phyloP scores from a whole-genome alignment of 2,113 vertebrate species.

The Sceloporus undulatus region DNA sequence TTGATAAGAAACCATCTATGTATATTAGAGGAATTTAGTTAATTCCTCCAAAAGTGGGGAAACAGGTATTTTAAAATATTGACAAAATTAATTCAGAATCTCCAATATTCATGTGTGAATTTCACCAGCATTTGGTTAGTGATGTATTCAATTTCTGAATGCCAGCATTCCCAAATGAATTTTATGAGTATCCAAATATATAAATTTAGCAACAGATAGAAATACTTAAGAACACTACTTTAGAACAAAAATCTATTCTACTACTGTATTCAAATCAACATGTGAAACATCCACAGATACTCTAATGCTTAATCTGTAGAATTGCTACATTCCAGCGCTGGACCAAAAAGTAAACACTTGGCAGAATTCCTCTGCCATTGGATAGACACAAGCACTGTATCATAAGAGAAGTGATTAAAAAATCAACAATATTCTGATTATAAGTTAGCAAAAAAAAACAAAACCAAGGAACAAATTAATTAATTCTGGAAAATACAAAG shows the following conservation, averaged over 20 bases:
- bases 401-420: background rate
- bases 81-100: background rate
- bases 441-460: background rate
- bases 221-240: background rate
- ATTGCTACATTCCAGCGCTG: no score
- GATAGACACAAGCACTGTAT: background rate
- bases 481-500: background rate
- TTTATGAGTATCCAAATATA: background rate
- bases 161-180: background rate
- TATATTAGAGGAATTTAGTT: background rate
- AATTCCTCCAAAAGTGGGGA: background rate
- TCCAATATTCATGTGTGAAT: no score
- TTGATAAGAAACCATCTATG: background rate
- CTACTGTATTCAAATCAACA: background rate
- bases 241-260: background rate
- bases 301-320: background rate
- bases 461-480: background rate
- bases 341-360: no score
- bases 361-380: no score
- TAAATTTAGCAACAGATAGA: background rate
- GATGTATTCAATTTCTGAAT: background rate
- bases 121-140: no score
- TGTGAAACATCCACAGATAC: no score
- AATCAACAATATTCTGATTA: background rate
- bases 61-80: background rate